A percentile compares a stretch with the other conserved stretches of the same genome.
Conservation (phyloP, 2,797 vertebrate species). For the Halcyon leucocephala region DNA sequence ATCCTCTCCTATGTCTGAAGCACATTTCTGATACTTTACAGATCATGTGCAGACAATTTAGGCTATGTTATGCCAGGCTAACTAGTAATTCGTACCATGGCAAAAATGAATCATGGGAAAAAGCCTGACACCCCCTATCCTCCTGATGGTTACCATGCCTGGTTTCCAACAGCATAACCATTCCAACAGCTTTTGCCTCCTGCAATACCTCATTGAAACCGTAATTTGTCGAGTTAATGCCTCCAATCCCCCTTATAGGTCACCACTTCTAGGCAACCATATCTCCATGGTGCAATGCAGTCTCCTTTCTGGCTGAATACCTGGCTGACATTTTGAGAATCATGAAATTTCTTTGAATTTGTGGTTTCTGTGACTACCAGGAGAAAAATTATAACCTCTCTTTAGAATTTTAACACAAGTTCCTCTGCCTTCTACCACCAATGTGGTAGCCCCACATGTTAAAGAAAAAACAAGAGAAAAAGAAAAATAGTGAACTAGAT, state of each 20-base stretch:
- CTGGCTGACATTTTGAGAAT: not conserved
- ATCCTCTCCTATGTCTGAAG: not conserved
- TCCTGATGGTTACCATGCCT: not conserved
- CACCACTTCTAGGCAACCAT: not conserved
- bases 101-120: not conserved
- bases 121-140: not conserved
- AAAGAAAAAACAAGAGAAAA: not conserved
- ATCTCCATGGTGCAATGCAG: not conserved
- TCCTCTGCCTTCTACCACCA: not conserved
- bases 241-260: not conserved
- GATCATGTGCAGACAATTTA: not conserved
- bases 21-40: not conserved
- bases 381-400: not conserved
- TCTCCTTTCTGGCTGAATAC: not conserved
- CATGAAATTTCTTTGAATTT: not conserved
- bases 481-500: not conserved
- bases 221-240: not conserved
- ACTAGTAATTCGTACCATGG: not conserved
- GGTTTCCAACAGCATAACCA: not conserved
- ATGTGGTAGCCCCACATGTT: not conserved
- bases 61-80: not conserved
- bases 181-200: not conserved
- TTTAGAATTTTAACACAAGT: not conserved
- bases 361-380: not conserved
- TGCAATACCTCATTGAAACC: not conserved